Percentiles rank a stretch among this genome's conserved stretches.
These are phyloP conservation scores for Synanthedon formicaeformis DNA, from an alignment of 2,888 invertebrate genomes.

Conservation along the genomic window DNA sequence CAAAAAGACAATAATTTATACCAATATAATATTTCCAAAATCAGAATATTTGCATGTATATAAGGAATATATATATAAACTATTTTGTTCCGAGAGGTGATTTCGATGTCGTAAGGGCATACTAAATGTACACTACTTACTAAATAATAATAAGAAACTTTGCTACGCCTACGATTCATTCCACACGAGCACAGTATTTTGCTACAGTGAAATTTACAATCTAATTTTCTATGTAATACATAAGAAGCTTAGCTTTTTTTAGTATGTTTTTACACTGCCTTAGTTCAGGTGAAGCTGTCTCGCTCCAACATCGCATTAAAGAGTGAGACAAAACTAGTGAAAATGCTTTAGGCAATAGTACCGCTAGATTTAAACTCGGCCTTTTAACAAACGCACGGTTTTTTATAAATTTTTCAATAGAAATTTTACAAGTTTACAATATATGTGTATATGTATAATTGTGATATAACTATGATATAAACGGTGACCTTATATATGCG, in stretches of 20 bases:
- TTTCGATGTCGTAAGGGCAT: no score
- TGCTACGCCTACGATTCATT: constrained; percentile 54
- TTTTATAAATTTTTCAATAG: constrained; percentile 19
- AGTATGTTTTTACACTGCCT: constrained; percentile 2
- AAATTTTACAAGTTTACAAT: no score
- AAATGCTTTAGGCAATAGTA: constrained; percentile 10
- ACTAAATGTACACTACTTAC: no score
- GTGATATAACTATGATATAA: no score
- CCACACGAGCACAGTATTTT: constrained; percentile 57
- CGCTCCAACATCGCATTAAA: background rate
- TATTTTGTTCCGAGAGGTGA: no score
- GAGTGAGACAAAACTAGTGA: background rate
- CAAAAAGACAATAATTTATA: no score
- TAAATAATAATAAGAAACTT: constrained; percentile 10
- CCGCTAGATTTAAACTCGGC: constrained; percentile 17
- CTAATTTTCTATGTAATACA: constrained; percentile 29
- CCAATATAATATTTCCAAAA: no score
- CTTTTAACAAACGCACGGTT: constrained; percentile 21
- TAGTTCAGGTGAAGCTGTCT: background rate
- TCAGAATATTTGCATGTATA: no score
- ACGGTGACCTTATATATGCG: no score
- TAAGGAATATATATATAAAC: no score
- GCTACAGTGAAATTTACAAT: constrained; percentile 48
- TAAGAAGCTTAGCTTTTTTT: constrained; percentile 43
- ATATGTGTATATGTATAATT: no score